A percentile compares a stretch with the other conserved stretches of the same genome.
Conservation (phyloP, 2,888 invertebrate species). For the Lasioglossum malachurum region DNA sequence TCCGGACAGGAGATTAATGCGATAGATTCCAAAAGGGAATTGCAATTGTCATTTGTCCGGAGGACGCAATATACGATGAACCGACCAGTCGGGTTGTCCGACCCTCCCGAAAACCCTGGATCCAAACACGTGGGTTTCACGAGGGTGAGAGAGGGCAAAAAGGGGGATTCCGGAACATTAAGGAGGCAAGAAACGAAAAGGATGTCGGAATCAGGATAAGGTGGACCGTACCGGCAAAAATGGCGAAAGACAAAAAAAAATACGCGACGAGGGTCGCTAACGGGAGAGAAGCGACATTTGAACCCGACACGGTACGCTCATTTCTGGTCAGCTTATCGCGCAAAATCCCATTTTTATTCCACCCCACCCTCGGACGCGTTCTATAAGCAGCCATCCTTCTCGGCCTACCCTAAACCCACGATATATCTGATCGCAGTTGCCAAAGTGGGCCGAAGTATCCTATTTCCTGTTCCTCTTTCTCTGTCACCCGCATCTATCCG, state of each 20-base stretch:
- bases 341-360: slow-evolving; percentile 72
- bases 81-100: slow-evolving; percentile 59
- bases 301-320: slow-evolving; percentile 60
- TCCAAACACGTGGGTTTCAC: slow-evolving; percentile 57
- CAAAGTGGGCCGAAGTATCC: slow-evolving; percentile 60
- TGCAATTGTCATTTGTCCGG: slow-evolving; percentile 77
- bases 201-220: slow-evolving; percentile 56
- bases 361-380: slow-evolving; percentile 13
- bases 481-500: slow-evolving; percentile 3
- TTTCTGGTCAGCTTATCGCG: slow-evolving; percentile 69
- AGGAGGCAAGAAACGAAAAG: slow-evolving; percentile 62
- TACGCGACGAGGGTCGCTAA: slow-evolving; percentile 1
- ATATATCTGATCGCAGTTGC: slow-evolving; percentile 68
- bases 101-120: slow-evolving; percentile 36
- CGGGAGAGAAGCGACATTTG: slow-evolving; percentile 43
- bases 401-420: slow-evolving; percentile 45
- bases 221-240: slow-evolving; percentile 30
- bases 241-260: slow-evolving; percentile 31
- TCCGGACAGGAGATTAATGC: slow-evolving; percentile 63
- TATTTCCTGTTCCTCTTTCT: slow-evolving; percentile 58
- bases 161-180: slow-evolving; percentile 66
- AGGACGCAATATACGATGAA: slow-evolving; percentile 71
- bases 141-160: slow-evolving; percentile 57
- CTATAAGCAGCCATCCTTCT: slow-evolving; percentile 37
- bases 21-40: slow-evolving; percentile 69